phyloP scores from a whole-genome alignment of 2,797 vertebrate genomes.

The Mus minutoides region DNA sequence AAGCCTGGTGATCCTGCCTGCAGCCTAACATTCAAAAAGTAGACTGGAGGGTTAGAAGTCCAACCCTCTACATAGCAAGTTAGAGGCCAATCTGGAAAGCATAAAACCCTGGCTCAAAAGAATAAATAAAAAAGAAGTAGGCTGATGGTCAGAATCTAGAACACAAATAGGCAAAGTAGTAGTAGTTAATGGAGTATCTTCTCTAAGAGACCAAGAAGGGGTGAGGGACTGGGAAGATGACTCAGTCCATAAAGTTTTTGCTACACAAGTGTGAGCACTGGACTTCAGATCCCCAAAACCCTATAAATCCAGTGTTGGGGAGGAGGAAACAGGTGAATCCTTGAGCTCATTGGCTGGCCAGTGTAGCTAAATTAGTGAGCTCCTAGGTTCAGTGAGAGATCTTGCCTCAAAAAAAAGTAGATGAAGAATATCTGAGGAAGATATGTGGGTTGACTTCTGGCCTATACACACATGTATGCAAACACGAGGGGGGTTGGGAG shows the following conservation, averaged over 20 bases:
- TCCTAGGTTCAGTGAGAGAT: neutral
- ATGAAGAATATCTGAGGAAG: neutral
- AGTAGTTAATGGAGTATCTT: neutral
- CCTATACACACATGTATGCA: neutral
- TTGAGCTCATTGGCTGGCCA: neutral
- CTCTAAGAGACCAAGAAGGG: neutral
- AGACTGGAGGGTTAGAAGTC: neutral
- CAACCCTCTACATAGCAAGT: neutral
- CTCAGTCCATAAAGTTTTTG: neutral
- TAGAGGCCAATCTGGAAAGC: neutral
- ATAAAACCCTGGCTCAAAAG: neutral
- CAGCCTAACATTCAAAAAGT: neutral
- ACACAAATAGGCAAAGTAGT: neutral
- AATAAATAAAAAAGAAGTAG: neutral
- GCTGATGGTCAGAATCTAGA: slow-evolving; percentile 1
- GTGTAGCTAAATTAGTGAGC: neutral
- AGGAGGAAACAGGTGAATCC: neutral
- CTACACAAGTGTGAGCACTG: neutral
- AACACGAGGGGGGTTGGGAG: neutral
- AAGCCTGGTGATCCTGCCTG: neutral
- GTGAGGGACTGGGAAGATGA: neutral
- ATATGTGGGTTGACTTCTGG: neutral
- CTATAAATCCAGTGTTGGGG: neutral
- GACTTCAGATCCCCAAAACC: neutral
- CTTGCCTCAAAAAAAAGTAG: neutral